A percentile compares a stretch with the other conserved stretches of the same genome.
phyloP scores from a whole-genome alignment of 2,888 invertebrate genomes.

The Microchrysa polita region DNA sequence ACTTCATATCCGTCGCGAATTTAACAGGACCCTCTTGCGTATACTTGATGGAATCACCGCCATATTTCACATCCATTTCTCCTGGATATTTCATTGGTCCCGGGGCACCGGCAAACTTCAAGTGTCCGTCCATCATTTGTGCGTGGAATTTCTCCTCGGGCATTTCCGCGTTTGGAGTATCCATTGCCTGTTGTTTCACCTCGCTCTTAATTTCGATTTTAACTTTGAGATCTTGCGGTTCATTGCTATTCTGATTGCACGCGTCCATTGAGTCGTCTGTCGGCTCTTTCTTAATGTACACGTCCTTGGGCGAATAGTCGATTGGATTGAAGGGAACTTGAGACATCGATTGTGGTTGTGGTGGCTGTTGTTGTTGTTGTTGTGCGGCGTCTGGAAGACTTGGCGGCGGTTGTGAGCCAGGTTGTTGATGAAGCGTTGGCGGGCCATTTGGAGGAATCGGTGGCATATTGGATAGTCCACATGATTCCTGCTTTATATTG shows the following conservation, averaged over 20 bases:
- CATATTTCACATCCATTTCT: conserved; percentile 59
- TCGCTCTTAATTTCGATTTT: conserved; percentile 72
- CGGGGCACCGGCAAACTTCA: conserved; percentile 51
- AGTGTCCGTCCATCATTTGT: conserved; percentile 53
- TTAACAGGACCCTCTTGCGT: conserved; percentile 54
- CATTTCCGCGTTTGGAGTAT: conserved; percentile 59
- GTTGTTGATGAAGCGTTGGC: conserved; percentile 58
- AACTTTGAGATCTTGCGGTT: conserved; percentile 78
- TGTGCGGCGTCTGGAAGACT: conserved; percentile 59
- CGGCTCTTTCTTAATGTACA: conserved; percentile 67
- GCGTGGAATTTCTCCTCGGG: conserved; percentile 68
- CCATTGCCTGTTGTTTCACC: conserved; percentile 53
- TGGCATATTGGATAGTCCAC: conserved; percentile 49
- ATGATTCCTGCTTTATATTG: conserved; percentile 63
- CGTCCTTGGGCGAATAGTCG: conserved; percentile 71
- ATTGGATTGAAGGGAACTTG: conserved; percentile 55
- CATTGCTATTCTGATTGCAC: conserved; percentile 66
- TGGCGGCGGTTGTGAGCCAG: conserved; percentile 22
- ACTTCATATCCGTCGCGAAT: conserved; percentile 65
- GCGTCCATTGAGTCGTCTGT: conserved; percentile 65
- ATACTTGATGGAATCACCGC: conserved; percentile 59
- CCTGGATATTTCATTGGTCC: conserved; percentile 58
- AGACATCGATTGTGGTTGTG: conserved; percentile 57
- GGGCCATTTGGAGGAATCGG: conserved; percentile 62
- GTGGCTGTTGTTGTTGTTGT: conserved; percentile 60